Conservation (phyloP, 2,113 vertebrate species). For the Theropithecus gelada region DNA sequence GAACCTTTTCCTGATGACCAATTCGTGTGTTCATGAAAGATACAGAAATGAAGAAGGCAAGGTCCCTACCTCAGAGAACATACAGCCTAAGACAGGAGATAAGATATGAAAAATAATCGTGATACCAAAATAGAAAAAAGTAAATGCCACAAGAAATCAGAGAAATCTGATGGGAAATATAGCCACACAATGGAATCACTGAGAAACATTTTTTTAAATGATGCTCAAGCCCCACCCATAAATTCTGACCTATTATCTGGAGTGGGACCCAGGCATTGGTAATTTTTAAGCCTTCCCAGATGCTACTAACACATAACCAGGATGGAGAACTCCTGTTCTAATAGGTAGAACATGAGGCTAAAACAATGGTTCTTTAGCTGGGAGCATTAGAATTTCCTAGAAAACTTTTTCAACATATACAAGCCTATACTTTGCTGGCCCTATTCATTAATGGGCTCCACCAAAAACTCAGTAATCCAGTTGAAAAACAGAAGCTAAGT, state of each 20-base stretch:
- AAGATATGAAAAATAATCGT: not conserved
- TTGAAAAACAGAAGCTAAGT: too few species aligned
- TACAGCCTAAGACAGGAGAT: not conserved
- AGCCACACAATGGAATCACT: not conserved
- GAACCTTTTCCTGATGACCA: not conserved
- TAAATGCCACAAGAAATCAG: not conserved
- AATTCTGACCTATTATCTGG: not conserved
- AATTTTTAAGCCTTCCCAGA: not conserved
- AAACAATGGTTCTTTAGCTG: too few species aligned
- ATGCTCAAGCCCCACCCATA: not conserved
- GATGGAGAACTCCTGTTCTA: too few species aligned
- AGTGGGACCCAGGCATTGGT: not conserved
- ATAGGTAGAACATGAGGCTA: too few species aligned
- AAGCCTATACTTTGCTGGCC: too few species aligned
- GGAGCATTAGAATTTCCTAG: too few species aligned
- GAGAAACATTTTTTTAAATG: not conserved
- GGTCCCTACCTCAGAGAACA: not conserved
- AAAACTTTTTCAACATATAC: too few species aligned
- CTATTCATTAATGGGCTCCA: too few species aligned
- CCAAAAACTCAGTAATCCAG: too few species aligned
- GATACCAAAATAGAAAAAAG: not conserved
- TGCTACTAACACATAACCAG: not conserved
- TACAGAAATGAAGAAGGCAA: not conserved
- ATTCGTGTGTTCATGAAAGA: not conserved
- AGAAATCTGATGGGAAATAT: not conserved